phyloP scores from a whole-genome alignment of 2,888 invertebrate species.

The Orgyia antiqua region DNA sequence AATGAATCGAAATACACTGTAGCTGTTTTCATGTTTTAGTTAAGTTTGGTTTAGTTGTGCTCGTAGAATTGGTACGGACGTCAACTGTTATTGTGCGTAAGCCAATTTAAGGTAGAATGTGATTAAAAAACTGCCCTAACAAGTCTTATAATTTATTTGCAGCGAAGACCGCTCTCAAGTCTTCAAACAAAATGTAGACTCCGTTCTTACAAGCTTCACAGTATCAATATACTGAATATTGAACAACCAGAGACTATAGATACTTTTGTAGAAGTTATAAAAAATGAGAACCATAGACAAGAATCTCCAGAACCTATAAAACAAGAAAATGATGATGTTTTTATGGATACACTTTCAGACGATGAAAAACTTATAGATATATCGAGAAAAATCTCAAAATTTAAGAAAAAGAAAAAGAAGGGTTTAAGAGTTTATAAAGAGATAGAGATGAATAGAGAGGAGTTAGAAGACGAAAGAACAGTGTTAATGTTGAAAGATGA shows the following conservation, averaged over 20 bases:
- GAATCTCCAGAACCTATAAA: slow-evolving; percentile 1
- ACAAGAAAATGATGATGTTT: slow-evolving; percentile 4
- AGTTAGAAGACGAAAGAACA: slow-evolving; percentile 47
- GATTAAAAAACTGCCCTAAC: too few relatives aligned
- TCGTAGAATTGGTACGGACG: too few relatives aligned
- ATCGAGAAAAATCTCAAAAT: slow-evolving; percentile 3
- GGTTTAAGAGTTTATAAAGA: slow-evolving; percentile 32
- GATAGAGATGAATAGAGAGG: slow-evolving; percentile 37
- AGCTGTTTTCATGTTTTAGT: too few relatives aligned
- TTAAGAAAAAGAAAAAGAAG: slow-evolving; percentile 11
- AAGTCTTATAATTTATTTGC: slow-evolving; percentile 9
- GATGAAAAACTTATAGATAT: slow-evolving; percentile 13
- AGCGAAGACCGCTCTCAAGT: slow-evolving; percentile 7
- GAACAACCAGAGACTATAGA: slow-evolving; percentile 1
- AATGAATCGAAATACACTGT: too few relatives aligned
- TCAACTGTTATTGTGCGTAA: too few relatives aligned
- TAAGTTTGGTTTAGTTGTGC: too few relatives aligned
- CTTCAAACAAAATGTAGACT: slow-evolving; percentile 6
- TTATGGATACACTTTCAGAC: slow-evolving; percentile 10
- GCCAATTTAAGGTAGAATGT: too few relatives aligned
- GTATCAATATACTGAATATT: slow-evolving; percentile 3
- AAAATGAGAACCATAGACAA: neutral
- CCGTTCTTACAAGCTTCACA: slow-evolving; percentile 8
- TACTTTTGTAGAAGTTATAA: slow-evolving; percentile 8
- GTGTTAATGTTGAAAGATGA: slow-evolving; percentile 37